A percentile compares a stretch with the other conserved stretches of the same genome.
phyloP scores from a whole-genome alignment of 2,888 invertebrate genomes.

The Leptura quadrifasciata region DNA sequence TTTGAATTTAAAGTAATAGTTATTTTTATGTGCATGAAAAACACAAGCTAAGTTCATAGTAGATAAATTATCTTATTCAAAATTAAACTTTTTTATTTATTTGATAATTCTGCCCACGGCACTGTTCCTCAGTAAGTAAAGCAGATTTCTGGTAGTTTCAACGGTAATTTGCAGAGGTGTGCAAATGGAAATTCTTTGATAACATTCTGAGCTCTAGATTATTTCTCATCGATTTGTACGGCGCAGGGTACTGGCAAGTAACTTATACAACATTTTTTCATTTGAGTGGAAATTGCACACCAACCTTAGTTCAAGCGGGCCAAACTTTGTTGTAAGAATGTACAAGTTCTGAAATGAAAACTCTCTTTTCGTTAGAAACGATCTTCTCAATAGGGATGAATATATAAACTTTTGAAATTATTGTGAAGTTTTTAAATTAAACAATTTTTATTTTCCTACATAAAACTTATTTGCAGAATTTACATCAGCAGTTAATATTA shows the following conservation, averaged over 20 bases:
- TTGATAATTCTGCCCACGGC: neutral
- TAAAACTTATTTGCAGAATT: neutral
- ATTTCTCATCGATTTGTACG: slow-evolving; percentile 60
- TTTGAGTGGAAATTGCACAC: slow-evolving; percentile 46
- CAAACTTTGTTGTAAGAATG: slow-evolving; percentile 44
- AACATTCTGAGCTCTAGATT: slow-evolving; percentile 58
- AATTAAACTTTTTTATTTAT: too few species aligned
- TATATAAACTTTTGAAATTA: slow-evolving; percentile 49
- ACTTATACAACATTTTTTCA: slow-evolving; percentile 54
- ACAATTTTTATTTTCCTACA: slow-evolving; percentile 43
- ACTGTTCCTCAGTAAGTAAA: neutral
- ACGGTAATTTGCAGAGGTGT: slow-evolving; percentile 54
- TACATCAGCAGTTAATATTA: neutral
- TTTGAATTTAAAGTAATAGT: too few species aligned
- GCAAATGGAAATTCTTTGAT: slow-evolving; percentile 57
- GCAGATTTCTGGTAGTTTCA: neutral
- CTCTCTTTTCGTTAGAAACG: slow-evolving; percentile 24
- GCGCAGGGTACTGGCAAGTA: slow-evolving; percentile 49
- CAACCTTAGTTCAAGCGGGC: slow-evolving; percentile 41
- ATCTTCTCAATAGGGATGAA: slow-evolving; percentile 46
- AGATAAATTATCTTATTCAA: too few species aligned
- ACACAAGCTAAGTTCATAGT: too few species aligned
- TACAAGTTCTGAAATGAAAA: slow-evolving; percentile 42
- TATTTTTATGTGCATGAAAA: too few species aligned
- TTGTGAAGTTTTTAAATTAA: slow-evolving; percentile 53